These are phyloP conservation scores for Mus pahari DNA, from an alignment of 2,113 vertebrate species.

Conservation along the genomic window DNA sequence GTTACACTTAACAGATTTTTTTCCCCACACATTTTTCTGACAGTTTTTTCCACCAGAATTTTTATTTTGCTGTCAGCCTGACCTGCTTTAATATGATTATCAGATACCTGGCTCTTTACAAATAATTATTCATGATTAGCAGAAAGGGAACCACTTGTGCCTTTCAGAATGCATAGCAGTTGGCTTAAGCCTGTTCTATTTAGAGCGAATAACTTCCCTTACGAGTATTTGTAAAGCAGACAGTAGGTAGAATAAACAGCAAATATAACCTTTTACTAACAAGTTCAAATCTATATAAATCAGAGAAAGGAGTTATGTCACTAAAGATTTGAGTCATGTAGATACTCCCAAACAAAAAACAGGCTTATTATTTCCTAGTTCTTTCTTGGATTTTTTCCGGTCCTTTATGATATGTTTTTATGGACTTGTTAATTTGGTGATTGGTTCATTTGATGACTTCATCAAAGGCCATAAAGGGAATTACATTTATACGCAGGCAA, in stretches of 20 bases:
- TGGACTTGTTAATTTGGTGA: not conserved
- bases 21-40: not conserved
- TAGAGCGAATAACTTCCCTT: not conserved
- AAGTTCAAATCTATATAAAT: not conserved
- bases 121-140: constrained; percentile 2
- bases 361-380: not conserved
- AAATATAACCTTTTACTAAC: not conserved
- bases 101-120: not conserved
- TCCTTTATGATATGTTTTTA: not conserved
- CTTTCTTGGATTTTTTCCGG: not conserved
- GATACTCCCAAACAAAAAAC: not conserved
- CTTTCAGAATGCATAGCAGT: not conserved
- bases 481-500: not conserved
- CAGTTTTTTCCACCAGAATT: not conserved
- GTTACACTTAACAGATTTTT: not conserved
- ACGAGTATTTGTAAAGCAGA: not conserved
- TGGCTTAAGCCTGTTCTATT: not conserved
- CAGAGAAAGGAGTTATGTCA: not conserved
- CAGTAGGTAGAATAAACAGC: not conserved
- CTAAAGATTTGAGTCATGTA: not conserved
- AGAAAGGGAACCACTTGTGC: not conserved
- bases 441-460: not conserved
- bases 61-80: not conserved
- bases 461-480: not conserved
- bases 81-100: not conserved